phyloP scores from a whole-genome alignment of 1,140 invertebrate genomes.

The Calliphora vicina region DNA sequence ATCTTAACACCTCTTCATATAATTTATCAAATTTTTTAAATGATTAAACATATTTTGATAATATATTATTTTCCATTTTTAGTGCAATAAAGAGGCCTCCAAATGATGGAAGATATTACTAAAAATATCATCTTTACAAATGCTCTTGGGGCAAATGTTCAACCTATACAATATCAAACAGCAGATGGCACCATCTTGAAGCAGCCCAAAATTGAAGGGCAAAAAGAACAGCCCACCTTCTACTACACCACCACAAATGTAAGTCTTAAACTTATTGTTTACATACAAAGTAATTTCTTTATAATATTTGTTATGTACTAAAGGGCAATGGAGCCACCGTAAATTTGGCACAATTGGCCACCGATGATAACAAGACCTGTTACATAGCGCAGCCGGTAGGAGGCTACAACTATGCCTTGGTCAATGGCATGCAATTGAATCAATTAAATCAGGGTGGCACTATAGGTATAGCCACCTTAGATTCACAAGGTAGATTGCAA shows the following conservation, averaged over 20 bases:
- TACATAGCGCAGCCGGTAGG: conserved; percentile 76
- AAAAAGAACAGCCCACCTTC: conserved; percentile 66
- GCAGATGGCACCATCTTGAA: conserved; percentile 61
- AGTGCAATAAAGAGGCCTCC: background rate
- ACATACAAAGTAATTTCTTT: conserved; percentile 9
- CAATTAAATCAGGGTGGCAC: conserved; percentile 54
- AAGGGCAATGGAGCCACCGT: conserved; percentile 66
- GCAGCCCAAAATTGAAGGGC: conserved; percentile 61
- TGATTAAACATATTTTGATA: no score
- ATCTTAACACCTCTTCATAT: no score
- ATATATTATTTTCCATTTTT: background rate
- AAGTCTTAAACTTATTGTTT: conserved; percentile 52
- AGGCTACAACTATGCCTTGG: conserved; percentile 72
- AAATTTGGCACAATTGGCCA: conserved; percentile 70
- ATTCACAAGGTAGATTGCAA: conserved; percentile 60
- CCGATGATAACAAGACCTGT: conserved; percentile 72
- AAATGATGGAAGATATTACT: conserved; percentile 60
- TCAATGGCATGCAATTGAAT: conserved; percentile 69
- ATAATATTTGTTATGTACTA: conserved; percentile 21
- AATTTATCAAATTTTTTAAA: no score
- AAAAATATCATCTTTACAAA: conserved; percentile 62
- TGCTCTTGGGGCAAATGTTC: conserved; percentile 53
- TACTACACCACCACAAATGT: conserved; percentile 74
- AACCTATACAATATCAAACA: conserved; percentile 62
- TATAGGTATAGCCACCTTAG: conserved; percentile 60